Percentiles rank a stretch among this genome's conserved stretches.
These are phyloP conservation scores for Cenopis cana DNA, from an alignment of 2,888 invertebrate species.

Conservation along the genomic window DNA sequence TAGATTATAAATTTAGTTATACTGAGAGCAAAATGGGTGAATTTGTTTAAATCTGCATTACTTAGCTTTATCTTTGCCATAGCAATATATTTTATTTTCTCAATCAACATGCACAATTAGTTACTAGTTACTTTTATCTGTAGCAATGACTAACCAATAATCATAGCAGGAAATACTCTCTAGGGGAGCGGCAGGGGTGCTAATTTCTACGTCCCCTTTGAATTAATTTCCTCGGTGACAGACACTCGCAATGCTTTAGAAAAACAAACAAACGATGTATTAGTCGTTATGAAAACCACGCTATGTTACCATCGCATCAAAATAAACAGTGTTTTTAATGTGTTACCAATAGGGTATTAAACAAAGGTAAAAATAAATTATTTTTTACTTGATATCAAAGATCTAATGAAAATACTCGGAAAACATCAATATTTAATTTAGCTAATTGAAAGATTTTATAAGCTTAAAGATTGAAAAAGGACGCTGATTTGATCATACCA, in stretches of 20 bases:
- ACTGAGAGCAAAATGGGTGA: too few species aligned
- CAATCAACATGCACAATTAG: not conserved
- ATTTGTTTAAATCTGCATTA: too few species aligned
- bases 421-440: too few species aligned
- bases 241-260: slow-evolving; percentile 7
- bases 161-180: slow-evolving; percentile 5
- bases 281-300: not conserved
- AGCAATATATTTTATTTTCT: not conserved
- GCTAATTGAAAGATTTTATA: too few species aligned
- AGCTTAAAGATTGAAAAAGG: too few species aligned
- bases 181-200: slow-evolving; percentile 23
- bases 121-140: not conserved
- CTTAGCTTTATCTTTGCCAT: not conserved
- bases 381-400: too few species aligned
- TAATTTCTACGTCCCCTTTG: slow-evolving; percentile 34
- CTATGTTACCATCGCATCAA: not conserved
- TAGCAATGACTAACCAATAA: slow-evolving; percentile 12
- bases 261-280: slow-evolving; percentile 14
- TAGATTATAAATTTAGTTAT: too few species aligned
- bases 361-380: too few species aligned
- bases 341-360: too few species aligned
- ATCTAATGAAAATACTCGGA: too few species aligned
- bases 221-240: slow-evolving; percentile 31
- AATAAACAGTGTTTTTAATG: too few species aligned
- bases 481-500: too few species aligned